A percentile compares a stretch with the other conserved stretches of the same genome.
phyloP scores from a whole-genome alignment of 2,113 vertebrate genomes.

The Suncus etruscus region DNA sequence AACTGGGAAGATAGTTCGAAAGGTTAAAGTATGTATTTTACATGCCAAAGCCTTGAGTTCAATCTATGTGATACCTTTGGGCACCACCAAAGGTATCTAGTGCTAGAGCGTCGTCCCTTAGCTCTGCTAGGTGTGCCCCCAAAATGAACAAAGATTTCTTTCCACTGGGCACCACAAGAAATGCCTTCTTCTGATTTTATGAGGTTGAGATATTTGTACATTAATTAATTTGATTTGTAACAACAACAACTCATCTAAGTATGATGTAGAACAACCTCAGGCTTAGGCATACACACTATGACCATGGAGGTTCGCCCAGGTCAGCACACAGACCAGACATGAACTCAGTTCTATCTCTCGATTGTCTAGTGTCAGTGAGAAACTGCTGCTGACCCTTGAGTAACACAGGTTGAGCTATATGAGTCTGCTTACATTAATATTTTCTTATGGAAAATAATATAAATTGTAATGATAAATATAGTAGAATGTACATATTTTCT shows the following conservation, averaged over 20 bases:
- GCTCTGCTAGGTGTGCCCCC: too few species aligned
- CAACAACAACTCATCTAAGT: neutral
- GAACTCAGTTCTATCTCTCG: neutral
- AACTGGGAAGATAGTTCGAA: neutral
- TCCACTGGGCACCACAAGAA: neutral
- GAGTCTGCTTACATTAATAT: neutral
- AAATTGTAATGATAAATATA: neutral
- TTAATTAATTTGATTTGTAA: neutral
- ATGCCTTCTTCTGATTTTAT: neutral
- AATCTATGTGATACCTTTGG: too few species aligned
- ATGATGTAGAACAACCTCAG: neutral
- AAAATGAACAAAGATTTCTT: neutral
- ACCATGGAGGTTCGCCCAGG: rapidly evolving
- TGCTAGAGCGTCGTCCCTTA: too few species aligned
- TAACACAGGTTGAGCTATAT: neutral
- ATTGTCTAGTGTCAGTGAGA: neutral
- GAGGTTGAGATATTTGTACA: neutral
- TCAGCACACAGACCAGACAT: neutral
- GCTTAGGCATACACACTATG: neutral
- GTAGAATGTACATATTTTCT: neutral
- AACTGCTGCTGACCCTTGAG: neutral
- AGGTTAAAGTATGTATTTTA: too few species aligned
- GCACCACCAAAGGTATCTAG: too few species aligned
- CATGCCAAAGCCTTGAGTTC: too few species aligned
- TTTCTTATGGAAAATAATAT: neutral